Conservation (phyloP, 2,113 vertebrate genomes). For the cat (Felis catus) region F.catus_Fca126_mat1.0 CM031428.1:18817001-18817500, state of each 20-base stretch:
- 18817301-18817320: slow-evolving; percentile 42
- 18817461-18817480: slow-evolving; percentile 64
- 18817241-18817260: not conserved
- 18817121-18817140: not conserved
- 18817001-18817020: not conserved
- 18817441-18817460: slow-evolving; percentile 77
- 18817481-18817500: slow-evolving; percentile 58
- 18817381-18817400: slow-evolving; percentile 12
- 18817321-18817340: slow-evolving; percentile 42
- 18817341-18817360: slow-evolving; percentile 30
- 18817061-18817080: rapidly evolving
- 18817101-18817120: not conserved
- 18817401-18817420: slow-evolving; percentile 57
- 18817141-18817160: not conserved
- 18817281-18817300: not conserved
- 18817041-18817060: not conserved
- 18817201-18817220: not conserved
- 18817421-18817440: slow-evolving; percentile 75
- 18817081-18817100: not conserved
- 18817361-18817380: slow-evolving; percentile 69
- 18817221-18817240: not conserved
- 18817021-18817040: not conserved
- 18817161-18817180: not conserved
- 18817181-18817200: not conserved
- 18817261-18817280: not conserved